Conservation (phyloP, 2,113 vertebrate species). For the Xenopus tropicalis region DNA sequence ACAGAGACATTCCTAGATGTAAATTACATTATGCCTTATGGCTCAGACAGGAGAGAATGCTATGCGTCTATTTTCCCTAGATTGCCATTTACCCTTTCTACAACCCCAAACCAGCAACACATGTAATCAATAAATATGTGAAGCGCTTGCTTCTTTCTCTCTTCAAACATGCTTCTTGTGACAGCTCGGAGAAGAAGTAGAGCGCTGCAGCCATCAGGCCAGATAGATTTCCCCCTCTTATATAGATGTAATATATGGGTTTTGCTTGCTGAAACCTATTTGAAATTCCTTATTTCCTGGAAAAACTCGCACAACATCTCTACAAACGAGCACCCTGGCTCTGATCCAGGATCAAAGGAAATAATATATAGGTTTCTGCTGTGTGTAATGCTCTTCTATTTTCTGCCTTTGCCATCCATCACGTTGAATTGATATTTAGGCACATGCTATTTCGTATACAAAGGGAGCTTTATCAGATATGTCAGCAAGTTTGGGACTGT, state of each 20-base stretch:
- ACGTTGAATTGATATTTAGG: slow-evolving; percentile 37
- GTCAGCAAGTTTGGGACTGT: slow-evolving; percentile 17
- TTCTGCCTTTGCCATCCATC: slow-evolving; percentile 27
- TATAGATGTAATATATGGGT: slow-evolving; percentile 37
- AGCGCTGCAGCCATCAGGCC: slow-evolving; percentile 36
- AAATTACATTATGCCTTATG: slow-evolving; percentile 31
- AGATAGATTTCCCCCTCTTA: slow-evolving; percentile 42
- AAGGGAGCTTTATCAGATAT: slow-evolving; percentile 12
- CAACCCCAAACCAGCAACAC: slow-evolving; percentile 34
- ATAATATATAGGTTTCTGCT: slow-evolving; percentile 29
- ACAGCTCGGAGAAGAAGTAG: slow-evolving; percentile 2
- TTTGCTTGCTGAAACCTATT: slow-evolving; percentile 28
- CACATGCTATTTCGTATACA: slow-evolving; percentile 5
- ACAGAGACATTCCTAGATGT: neutral
- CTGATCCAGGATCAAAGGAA: slow-evolving; percentile 32
- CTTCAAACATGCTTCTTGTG: slow-evolving; percentile 30
- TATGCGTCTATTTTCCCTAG: slow-evolving; percentile 35
- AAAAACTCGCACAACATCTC: slow-evolving; percentile 34
- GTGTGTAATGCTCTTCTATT: slow-evolving; percentile 10
- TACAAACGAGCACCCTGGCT: slow-evolving; percentile 26
- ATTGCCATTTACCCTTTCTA: slow-evolving; percentile 42
- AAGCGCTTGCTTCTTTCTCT: slow-evolving; percentile 26
- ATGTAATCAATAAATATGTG: slow-evolving; percentile 42
- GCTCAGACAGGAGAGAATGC: slow-evolving; percentile 22
- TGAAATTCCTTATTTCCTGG: slow-evolving; percentile 37